Evolutionary conservation across 2,113 vertebrate species (phyloP), one percentile per base, ranked within the genome.

Genomic region (Gymnarchus niloticus): DNA sequence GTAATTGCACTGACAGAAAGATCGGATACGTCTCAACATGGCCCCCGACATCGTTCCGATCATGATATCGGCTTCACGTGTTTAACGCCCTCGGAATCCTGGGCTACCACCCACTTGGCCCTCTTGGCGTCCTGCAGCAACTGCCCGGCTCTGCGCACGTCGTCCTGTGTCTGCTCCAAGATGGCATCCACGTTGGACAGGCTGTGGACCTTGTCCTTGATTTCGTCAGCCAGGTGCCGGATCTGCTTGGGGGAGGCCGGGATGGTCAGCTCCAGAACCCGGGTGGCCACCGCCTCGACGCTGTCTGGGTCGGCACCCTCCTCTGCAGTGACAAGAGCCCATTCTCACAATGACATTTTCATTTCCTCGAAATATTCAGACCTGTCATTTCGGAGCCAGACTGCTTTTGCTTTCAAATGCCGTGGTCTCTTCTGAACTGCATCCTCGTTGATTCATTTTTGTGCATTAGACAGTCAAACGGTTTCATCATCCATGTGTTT

Each of bases 271-370:
- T 96, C 95, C 92, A 99, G 87, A 61, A 99, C 98, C 0, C 93
- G 95, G 87, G 95, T 97, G 0, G 98, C 98, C 57, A 99, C 95
- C 17, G 93, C 94, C 87, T 98, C 97, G 44, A 99, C 99, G 91
- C 97, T 99, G 90, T 98, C 97, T 0, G 98, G 98, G 89, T 99
- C 97, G 0, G 98, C 98, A 0, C 97, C 98, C 83, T 99, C 98
- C 93, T 99, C 98, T 99, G 91, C 1, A 0, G 8, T 89, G 80
- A 91, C 56, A 88, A 56, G 33, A 19, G n/a, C 49, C 49, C 46
- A 2, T 77, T 21, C 4, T 76, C 23, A 6, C 19, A 54, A 6
- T 46, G 17, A 77, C 2, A 78, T 78, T 77, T 46, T 78, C 44
- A 69, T 69, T 69, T 69, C 28, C 37, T 69, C 37, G 59, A 65